Percentiles rank a stretch among this genome's conserved stretches.
These are phyloP conservation scores for Macrosoma leucophasiata DNA, from an alignment of 2,888 invertebrate genomes.

Conservation along the genomic window DNA sequence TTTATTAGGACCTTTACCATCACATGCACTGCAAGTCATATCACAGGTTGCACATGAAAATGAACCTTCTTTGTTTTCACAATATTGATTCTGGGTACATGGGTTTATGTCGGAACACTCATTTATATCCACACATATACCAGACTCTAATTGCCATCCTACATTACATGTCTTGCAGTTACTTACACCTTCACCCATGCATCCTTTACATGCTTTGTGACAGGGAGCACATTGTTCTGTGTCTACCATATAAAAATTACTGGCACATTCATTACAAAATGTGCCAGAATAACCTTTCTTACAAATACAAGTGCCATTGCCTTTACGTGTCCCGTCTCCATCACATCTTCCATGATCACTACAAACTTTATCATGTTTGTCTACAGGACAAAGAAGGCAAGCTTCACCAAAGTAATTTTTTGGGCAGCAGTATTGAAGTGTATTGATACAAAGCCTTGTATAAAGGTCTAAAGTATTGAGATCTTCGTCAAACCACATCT, in stretches of 20 bases:
- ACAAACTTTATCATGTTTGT: conserved; percentile 79
- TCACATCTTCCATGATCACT: conserved; percentile 83
- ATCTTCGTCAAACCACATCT: conserved; percentile 89
- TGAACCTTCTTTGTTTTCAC: conserved; percentile 90
- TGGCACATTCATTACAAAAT: conserved; percentile 84
- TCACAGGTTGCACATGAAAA: conserved; percentile 88
- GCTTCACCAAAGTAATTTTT: conserved; percentile 85
- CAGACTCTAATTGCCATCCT: conserved; percentile 84
- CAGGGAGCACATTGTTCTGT: conserved; percentile 84
- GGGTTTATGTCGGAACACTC: conserved; percentile 80
- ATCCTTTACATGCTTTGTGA: conserved; percentile 86
- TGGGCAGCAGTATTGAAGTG: conserved; percentile 88
- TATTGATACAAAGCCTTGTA: conserved; percentile 86
- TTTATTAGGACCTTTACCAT: conserved; percentile 89
- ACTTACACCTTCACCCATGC: conserved; percentile 81
- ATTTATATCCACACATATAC: conserved; percentile 87
- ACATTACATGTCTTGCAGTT: conserved; percentile 69
- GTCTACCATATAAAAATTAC: conserved; percentile 80
- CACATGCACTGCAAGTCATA: conserved; percentile 86
- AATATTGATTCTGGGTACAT: conserved; percentile 83
- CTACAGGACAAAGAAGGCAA: conserved; percentile 83
- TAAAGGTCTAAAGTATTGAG: conserved; percentile 52
- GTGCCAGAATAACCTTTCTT: conserved; percentile 86
- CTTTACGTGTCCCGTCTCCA: conserved; percentile 94
- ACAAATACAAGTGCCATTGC: conserved; percentile 93